Conservation (phyloP, 2,888 invertebrate species). For the Brachyptera risi region DNA sequence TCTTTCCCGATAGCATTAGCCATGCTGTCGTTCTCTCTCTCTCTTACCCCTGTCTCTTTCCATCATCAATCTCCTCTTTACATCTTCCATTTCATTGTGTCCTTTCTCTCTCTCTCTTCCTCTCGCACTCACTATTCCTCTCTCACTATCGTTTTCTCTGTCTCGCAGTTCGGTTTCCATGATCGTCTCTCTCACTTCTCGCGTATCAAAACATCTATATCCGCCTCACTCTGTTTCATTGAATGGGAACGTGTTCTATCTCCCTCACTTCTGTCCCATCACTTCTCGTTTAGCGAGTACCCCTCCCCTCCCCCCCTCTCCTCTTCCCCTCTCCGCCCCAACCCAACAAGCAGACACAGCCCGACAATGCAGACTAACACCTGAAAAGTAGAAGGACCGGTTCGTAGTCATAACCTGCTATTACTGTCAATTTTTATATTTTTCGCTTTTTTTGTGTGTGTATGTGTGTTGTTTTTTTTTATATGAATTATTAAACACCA, state of each 20-base stretch:
- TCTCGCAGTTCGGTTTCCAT: background rate
- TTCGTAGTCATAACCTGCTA: background rate
- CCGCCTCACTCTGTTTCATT: background rate
- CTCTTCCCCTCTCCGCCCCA: background rate
- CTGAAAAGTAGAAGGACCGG: background rate
- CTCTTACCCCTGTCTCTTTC: too few relatives aligned
- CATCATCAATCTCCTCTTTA: too few relatives aligned
- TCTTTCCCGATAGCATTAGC: too few relatives aligned
- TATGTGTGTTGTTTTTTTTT: too few relatives aligned
- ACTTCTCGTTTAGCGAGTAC: too few relatives aligned
- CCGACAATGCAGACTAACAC: background rate
- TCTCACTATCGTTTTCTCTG: background rate
- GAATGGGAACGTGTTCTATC: background rate
- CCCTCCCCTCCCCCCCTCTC: background rate
- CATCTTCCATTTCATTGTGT: too few relatives aligned
- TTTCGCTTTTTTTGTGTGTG: too few relatives aligned
- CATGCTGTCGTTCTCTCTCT: too few relatives aligned
- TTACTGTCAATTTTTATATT: background rate
- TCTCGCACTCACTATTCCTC: background rate
- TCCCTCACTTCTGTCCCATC: background rate
- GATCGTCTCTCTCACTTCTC: background rate
- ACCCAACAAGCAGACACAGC: background rate
- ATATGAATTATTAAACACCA: too few relatives aligned
- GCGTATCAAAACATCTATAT: background rate
- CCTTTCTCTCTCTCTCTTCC: background rate